Conservation (phyloP, 2,113 vertebrate genomes). For the Dromaius novaehollandiae region DNA sequence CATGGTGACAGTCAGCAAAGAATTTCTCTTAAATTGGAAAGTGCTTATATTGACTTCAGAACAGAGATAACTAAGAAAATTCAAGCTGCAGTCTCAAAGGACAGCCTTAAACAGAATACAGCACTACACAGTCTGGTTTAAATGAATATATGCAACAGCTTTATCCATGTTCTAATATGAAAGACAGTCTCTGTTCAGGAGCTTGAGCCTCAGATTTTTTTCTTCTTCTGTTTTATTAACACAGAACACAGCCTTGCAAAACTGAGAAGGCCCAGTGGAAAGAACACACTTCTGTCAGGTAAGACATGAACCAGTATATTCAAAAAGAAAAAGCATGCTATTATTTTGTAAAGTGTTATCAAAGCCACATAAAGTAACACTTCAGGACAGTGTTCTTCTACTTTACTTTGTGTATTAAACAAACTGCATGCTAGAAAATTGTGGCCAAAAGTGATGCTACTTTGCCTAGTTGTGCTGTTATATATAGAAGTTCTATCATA, state of each 20-base stretch:
- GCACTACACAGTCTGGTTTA: no score
- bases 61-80: neutral
- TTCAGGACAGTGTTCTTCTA: neutral
- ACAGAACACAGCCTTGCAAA: no score
- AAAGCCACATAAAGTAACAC: neutral
- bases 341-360: neutral
- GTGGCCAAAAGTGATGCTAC: neutral
- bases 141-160: neutral
- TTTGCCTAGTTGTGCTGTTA: neutral
- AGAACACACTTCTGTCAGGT: neutral
- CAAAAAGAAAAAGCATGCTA: no score
- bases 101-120: neutral
- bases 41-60: neutral
- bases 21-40: neutral
- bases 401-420: neutral
- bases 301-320: neutral
- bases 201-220: neutral
- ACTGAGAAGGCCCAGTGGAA: neutral
- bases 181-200: neutral
- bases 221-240: neutral
- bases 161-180: neutral
- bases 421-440: neutral
- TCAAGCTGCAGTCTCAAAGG: neutral
- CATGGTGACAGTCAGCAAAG: neutral
- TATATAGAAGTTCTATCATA: neutral